phyloP scores from a whole-genome alignment of 2,888 invertebrate genomes.

The Hedychridium roseum region DNA sequence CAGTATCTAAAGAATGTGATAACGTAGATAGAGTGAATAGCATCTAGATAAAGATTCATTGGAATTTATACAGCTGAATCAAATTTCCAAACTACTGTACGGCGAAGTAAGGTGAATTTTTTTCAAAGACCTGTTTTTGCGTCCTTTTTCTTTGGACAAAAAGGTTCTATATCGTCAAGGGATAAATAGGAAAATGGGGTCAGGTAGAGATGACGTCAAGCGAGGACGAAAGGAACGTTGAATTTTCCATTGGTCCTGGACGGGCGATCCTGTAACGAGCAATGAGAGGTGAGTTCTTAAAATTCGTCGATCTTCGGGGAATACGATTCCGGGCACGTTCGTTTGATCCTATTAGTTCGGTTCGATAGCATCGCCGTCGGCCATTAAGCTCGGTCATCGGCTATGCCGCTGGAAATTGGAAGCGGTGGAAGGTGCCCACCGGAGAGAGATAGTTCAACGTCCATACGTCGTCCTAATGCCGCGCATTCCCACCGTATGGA shows the following conservation, averaged over 20 bases:
- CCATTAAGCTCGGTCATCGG: slow-evolving; percentile 21
- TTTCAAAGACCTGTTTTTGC: too few species aligned
- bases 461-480: slow-evolving; percentile 2
- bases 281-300: slow-evolving; percentile 12
- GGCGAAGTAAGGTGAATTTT: too few species aligned
- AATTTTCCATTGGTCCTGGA: neutral
- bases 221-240: slow-evolving; percentile 7
- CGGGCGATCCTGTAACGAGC: slow-evolving; percentile 22
- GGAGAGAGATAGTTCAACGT: slow-evolving; percentile 18
- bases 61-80: too few species aligned
- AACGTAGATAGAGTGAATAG: too few species aligned
- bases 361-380: slow-evolving; percentile 24
- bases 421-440: slow-evolving; percentile 20
- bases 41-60: too few species aligned
- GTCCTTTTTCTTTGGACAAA: too few species aligned
- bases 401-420: slow-evolving; percentile 32
- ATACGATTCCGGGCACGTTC: slow-evolving; percentile 20
- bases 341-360: slow-evolving; percentile 29
- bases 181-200: too few species aligned
- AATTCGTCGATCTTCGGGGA: slow-evolving; percentile 12
- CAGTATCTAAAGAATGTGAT: too few species aligned
- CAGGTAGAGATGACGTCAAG: too few species aligned
- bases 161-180: too few species aligned
- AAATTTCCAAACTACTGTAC: too few species aligned
- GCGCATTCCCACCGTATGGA: slow-evolving; percentile 13